These are phyloP conservation scores for Epinephelus malabaricus DNA, from an alignment of 2,797 vertebrate species.

Conservation along the genomic window DNA sequence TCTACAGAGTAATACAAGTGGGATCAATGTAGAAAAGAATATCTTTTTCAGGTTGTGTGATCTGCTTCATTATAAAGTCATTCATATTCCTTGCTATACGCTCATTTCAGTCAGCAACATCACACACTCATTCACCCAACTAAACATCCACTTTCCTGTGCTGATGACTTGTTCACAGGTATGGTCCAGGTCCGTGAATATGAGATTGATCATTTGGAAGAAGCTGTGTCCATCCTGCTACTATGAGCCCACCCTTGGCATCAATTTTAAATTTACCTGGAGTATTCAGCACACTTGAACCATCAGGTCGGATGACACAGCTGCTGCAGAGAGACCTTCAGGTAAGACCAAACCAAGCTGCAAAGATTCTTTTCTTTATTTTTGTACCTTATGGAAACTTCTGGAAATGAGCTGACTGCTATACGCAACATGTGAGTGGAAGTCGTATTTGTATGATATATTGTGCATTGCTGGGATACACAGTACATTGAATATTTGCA, in stretches of 20 bases:
- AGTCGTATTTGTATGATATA: conserved; percentile 13
- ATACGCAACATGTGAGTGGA: not conserved
- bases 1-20: not conserved
- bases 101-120: not conserved
- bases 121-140: not conserved
- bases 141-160: not conserved
- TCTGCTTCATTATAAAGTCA: not conserved
- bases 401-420: no score
- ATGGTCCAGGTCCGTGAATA: not conserved
- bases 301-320: not conserved
- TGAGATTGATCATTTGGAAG: no score
- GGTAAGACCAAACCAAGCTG: not conserved
- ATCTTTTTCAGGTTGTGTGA: no score
- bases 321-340: not conserved
- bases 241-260: not conserved
- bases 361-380: not conserved
- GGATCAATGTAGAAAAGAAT: not conserved
- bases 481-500: conserved; percentile 2
- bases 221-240: not conserved
- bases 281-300: not conserved
- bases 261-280: not conserved
- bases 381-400: not conserved
- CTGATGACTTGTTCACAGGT: not conserved
- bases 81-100: not conserved
- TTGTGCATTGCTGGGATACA: not conserved